A percentile compares a stretch with the other conserved stretches of the same genome.
Conservation (phyloP, 2,888 invertebrate genomes). For the Drosophila mimetica region DNA sequence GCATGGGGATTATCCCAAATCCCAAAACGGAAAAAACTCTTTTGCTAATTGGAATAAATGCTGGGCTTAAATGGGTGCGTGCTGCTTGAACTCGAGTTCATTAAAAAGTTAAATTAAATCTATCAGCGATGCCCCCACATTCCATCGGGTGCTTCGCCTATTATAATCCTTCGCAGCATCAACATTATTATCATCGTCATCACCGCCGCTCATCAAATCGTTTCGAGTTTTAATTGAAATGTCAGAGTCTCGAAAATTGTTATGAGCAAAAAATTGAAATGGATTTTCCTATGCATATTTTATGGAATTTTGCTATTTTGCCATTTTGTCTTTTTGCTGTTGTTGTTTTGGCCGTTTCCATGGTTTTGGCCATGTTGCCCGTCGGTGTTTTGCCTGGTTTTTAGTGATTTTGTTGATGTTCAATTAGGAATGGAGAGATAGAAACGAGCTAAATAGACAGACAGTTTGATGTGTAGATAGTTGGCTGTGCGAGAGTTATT, state of each 20-base stretch:
- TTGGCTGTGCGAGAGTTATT: slow-evolving; percentile 7
- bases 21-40: slow-evolving; percentile 1
- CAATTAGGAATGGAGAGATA: slow-evolving; percentile 32
- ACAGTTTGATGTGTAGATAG: slow-evolving; percentile 10
- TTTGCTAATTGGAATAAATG: slow-evolving; percentile 40
- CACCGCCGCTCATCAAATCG: slow-evolving; percentile 36
- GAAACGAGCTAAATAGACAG: slow-evolving; percentile 13
- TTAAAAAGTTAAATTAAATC: slow-evolving; percentile 74
- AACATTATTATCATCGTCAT: slow-evolving; percentile 39
- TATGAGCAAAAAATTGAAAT: slow-evolving; percentile 37
- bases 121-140: slow-evolving; percentile 20
- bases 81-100: slow-evolving; percentile 46
- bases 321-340: slow-evolving; percentile 14
- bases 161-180: slow-evolving; percentile 25
- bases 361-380: slow-evolving; percentile 12
- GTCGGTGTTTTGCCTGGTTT: slow-evolving; percentile 16
- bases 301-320: slow-evolving; percentile 31
- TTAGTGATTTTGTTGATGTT: slow-evolving; percentile 34
- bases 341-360: slow-evolving; percentile 12
- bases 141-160: slow-evolving; percentile 5
- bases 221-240: slow-evolving; percentile 47
- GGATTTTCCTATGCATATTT: slow-evolving; percentile 44
- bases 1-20: slow-evolving; percentile 5
- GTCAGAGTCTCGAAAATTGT: slow-evolving; percentile 46
- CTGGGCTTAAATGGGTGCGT: slow-evolving; percentile 2